Conservation (phyloP, 2,113 vertebrate species). For the Arenaria interpres region DNA sequence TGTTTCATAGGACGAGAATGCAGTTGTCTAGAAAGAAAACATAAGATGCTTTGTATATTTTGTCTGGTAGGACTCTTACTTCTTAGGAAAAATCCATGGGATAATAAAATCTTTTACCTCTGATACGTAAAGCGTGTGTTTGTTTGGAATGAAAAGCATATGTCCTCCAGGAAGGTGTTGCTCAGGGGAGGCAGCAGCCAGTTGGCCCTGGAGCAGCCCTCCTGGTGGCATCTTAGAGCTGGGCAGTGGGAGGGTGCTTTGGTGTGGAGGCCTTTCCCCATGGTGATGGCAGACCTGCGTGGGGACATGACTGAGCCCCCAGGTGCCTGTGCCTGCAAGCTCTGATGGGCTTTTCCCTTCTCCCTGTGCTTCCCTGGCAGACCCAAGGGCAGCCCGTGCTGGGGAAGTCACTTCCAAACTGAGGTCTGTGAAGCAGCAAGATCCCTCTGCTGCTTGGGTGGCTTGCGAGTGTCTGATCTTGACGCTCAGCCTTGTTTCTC, state of each 20-base stretch:
- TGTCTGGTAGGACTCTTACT: constrained; percentile 77
- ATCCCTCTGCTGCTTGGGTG: not conserved
- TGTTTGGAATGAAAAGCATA: not conserved
- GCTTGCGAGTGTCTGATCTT: not conserved
- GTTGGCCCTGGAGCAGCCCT: not conserved
- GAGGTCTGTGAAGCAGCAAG: not conserved
- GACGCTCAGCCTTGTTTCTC: not conserved
- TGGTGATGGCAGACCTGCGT: not conserved
- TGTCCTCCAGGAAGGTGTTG: not conserved
- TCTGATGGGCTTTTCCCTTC: not conserved
- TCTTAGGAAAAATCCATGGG: constrained; percentile 64
- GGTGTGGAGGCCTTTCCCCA: not conserved
- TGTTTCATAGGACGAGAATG: constrained; percentile 61
- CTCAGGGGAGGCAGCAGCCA: not conserved
- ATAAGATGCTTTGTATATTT: constrained; percentile 83
- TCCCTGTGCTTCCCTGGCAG: not conserved
- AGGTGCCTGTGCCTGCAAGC: not conserved
- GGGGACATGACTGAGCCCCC: not conserved
- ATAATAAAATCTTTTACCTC: constrained; percentile 78
- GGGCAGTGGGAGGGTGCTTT: not conserved
- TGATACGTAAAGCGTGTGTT: not conserved
- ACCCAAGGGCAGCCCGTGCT: not conserved
- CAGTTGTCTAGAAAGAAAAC: constrained; percentile 39
- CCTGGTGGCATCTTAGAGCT: not conserved
- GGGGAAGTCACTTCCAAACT: not conserved